Percentiles rank a stretch among this genome's conserved stretches.
These are phyloP conservation scores for Spinibarbus caldwelli DNA, from an alignment of 2,797 vertebrate genomes.

Conservation along the genomic window DNA sequence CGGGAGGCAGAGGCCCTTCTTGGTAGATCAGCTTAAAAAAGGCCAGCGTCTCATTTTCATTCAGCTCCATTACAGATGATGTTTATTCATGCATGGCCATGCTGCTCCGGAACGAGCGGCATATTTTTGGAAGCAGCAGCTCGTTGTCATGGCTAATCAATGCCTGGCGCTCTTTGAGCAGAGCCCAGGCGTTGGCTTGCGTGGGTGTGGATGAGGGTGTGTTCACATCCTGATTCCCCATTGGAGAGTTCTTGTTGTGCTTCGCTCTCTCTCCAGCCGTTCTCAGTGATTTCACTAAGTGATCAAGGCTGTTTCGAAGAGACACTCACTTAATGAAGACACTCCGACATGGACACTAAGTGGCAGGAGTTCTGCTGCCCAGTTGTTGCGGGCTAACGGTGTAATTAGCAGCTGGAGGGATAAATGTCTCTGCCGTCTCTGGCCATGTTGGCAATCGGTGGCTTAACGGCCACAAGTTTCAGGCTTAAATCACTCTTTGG, in stretches of 20 bases:
- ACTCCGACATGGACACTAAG: slow-evolving; percentile 12
- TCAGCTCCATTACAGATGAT: slow-evolving; percentile 79
- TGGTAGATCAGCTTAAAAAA: slow-evolving; percentile 55
- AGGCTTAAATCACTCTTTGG: background rate
- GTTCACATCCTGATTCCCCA: slow-evolving; percentile 24
- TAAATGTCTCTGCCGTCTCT: background rate
- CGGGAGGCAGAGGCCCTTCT: slow-evolving; percentile 35
- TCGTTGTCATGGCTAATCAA: slow-evolving; percentile 84
- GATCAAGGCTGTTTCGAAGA: slow-evolving; percentile 37
- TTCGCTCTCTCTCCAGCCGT: background rate
- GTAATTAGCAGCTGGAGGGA: slow-evolving; percentile 51
- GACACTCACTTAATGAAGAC: slow-evolving; percentile 44
- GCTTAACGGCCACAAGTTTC: background rate
- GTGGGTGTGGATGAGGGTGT: slow-evolving; percentile 54
- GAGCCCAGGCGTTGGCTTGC: slow-evolving; percentile 56
- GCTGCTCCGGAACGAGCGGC: slow-evolving; percentile 71
- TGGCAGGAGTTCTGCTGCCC: slow-evolving; percentile 32
- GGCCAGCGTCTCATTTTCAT: slow-evolving; percentile 72
- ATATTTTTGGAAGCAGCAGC: slow-evolving; percentile 77
- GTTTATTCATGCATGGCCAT: slow-evolving; percentile 80
- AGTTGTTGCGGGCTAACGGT: slow-evolving; percentile 43
- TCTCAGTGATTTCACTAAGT: slow-evolving; percentile 6
- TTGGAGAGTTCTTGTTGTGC: slow-evolving; percentile 12
- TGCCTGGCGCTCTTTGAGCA: slow-evolving; percentile 71
- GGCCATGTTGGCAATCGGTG: background rate